Percentiles rank a stretch among this genome's conserved stretches.
These are phyloP conservation scores for Drusus annulatus DNA, from an alignment of 1,140 invertebrate species.

Conservation along the genomic window DNA sequence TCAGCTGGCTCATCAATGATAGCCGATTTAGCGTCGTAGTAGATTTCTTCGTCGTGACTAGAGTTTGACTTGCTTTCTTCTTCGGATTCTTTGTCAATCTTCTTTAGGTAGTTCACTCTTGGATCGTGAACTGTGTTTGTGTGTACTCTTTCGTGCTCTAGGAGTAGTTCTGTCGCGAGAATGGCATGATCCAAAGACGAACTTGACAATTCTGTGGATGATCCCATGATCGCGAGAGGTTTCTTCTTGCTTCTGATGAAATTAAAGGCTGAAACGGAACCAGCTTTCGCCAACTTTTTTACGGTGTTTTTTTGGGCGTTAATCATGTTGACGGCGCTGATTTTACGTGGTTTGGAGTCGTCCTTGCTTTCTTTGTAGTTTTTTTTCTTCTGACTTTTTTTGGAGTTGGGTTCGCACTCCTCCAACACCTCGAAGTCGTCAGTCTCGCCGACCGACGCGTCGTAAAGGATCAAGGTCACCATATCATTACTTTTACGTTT, in stretches of 20 bases:
- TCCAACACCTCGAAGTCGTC: conserved; percentile 59
- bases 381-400: conserved; percentile 64
- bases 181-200: conserved; percentile 62
- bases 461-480: conserved; percentile 51
- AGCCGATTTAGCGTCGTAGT: conserved; percentile 48
- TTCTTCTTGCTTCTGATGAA: conserved; percentile 68
- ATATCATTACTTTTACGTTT: conserved; percentile 33
- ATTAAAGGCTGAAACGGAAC: conserved; percentile 67
- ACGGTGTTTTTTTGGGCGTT: conserved; percentile 63
- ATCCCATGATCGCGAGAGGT: conserved; percentile 60
- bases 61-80: conserved; percentile 64
- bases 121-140: conserved; percentile 54
- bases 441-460: conserved; percentile 52
- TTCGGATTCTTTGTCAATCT: conserved; percentile 32
- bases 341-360: conserved; percentile 62
- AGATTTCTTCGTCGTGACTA: conserved; percentile 48
- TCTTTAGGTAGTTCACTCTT: conserved; percentile 13
- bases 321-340: conserved; percentile 64
- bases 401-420: conserved; percentile 65
- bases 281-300: conserved; percentile 59
- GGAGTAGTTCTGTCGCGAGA: conserved; percentile 65
- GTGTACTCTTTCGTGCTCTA: conserved; percentile 66
- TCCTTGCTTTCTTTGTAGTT: conserved; percentile 68
- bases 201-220: neutral
- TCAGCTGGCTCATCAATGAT: conserved; percentile 2